Conservation (phyloP, 1,140 invertebrate genomes). For the Littorina saxatilis region DNA sequence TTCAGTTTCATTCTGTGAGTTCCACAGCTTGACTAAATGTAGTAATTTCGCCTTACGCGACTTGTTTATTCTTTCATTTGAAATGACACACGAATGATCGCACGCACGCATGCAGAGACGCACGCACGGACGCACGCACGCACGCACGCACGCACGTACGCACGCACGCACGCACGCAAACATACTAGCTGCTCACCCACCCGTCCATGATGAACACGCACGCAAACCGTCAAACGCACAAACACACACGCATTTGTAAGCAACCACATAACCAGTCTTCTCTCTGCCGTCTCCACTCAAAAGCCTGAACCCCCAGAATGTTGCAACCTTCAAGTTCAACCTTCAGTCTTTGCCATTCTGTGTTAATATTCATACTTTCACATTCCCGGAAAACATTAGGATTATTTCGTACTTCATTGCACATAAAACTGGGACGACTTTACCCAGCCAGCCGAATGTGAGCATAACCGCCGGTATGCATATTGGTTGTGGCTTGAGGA, state of each 20-base stretch:
- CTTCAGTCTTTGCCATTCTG: background rate
- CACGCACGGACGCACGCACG: background rate
- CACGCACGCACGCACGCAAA: slow-evolving; percentile 1
- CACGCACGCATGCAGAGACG: no score
- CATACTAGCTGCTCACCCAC: background rate
- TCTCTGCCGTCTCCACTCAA: background rate
- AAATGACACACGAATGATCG: background rate
- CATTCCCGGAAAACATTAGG: background rate
- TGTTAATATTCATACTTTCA: background rate
- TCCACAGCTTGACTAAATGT: no score
- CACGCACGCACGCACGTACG: background rate
- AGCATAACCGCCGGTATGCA: background rate
- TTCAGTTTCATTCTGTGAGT: no score
- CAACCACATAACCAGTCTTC: background rate
- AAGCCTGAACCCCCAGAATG: background rate
- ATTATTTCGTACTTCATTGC: no score
- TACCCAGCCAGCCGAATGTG: background rate
- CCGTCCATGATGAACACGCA: no score
- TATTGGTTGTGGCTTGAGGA: background rate
- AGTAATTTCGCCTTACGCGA: no score
- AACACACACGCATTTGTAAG: no score
- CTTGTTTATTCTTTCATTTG: no score
- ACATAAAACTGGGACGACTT: background rate
- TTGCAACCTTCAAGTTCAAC: background rate
- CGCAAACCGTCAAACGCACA: no score